Base-by-base conservation (phyloP, 1,140 invertebrate species). In the Drosophila littoralis region DNA sequence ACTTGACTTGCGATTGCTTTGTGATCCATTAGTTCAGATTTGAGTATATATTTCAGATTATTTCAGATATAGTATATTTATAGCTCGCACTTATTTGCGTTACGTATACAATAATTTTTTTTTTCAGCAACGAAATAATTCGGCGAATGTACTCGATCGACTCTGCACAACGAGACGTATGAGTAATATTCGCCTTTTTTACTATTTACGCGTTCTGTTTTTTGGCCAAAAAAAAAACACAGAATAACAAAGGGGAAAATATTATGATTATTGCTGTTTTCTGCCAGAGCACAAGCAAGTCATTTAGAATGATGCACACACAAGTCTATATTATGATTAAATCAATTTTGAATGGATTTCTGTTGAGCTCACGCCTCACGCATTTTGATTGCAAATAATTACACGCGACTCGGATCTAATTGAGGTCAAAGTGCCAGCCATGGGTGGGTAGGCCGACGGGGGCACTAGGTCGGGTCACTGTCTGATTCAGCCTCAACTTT, bases 1-100 rank as follows among this genome's bases (percentile, higher is more conserved):
- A 91, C 90, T 91, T 91, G 75, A 90, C 90, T 91, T 81, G 90
- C 85, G 83, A 91, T 90, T 78, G 76, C 85, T 77, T 91, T 90
- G 79, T 91, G 89, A 91, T 91, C 90, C 90, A 91, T 91, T 79
- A 72, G 46, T 54, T 38, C 46, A 69, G 68, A 52, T 66, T 75
- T 66, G 32, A 36, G 10, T n/a, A 17, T 46, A 9, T 64, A 17
- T 15, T 42, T 33, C 5, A 51, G 48, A 36, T 72, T 35, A 46
- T 69, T 32, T 1, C 33, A 28, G 46, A 66, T 68, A 45, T 59
- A 10, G 32, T 77, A 60, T 79, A 60, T 79, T 63, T 63, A 61
- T 71, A 52, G 69, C 51, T 36, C 22, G 15, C 36, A 10, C 57
- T 42, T 57, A 15, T 68, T 58, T 48, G 32, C 61, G 68, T 17